Evolutionary conservation across 2,797 vertebrate genomes (phyloP).

Genomic region (Oophaga sylvatica): DNA sequence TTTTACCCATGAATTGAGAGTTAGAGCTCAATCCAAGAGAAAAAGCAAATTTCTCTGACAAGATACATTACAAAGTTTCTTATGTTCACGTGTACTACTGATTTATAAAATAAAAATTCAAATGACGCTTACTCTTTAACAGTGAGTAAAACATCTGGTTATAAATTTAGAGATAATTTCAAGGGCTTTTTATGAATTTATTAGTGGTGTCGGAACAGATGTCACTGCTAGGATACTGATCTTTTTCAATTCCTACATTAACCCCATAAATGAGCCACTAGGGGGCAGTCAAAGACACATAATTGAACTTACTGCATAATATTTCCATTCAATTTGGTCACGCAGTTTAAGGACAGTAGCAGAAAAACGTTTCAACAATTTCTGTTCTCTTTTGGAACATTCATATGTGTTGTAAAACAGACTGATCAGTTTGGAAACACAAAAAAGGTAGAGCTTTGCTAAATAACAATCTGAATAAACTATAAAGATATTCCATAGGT

Average conservation of each 20-base stretch:
- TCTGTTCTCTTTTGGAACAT: neutral
- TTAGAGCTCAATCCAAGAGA: no score
- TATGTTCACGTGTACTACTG: no score
- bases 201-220: neutral
- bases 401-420: neutral
- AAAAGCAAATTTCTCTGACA: no score
- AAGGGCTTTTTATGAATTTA: neutral
- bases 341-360: constrained; percentile 31
- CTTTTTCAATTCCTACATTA: neutral
- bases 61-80: no score
- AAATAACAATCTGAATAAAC: neutral
- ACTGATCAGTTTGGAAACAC: neutral
- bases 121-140: neutral
- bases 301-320: constrained; percentile 19
- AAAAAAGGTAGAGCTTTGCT: neutral
- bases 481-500: neutral
- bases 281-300: constrained; percentile 46
- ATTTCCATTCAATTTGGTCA: constrained; percentile 32
- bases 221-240: neutral
- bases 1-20: no score
- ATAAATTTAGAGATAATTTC: neutral
- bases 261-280: constrained; percentile 16
- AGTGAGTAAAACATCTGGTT: neutral
- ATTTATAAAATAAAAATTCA: no score
- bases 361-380: neutral